phyloP scores from a whole-genome alignment of 1,140 invertebrate species.

The Cyrtorhinus lividipennis region DNA sequence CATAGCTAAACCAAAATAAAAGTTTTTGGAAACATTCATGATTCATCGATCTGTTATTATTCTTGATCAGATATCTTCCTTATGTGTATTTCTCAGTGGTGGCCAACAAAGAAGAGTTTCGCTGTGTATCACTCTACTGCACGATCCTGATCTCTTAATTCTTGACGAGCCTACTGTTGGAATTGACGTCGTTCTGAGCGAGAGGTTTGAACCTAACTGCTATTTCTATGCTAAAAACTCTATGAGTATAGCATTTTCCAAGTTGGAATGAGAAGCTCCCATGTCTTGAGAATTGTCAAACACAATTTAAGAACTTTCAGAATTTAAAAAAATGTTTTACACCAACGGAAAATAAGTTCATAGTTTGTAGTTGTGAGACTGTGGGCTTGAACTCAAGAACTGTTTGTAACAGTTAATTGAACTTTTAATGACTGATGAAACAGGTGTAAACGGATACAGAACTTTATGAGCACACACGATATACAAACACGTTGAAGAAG shows the following conservation, averaged over 20 bases:
- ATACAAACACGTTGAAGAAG: too few relatives aligned
- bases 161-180: constrained; percentile 87
- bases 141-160: constrained; percentile 74
- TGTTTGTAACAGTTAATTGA: too few relatives aligned
- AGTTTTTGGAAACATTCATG: too few relatives aligned
- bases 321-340: background rate
- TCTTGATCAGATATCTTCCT: constrained; percentile 33
- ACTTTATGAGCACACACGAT: too few relatives aligned
- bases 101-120: constrained; percentile 77
- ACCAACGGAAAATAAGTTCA: too few relatives aligned
- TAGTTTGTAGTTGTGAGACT: too few relatives aligned
- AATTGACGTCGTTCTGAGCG: constrained; percentile 71
- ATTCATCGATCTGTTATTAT: constrained; percentile 70
- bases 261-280: constrained; percentile 26
- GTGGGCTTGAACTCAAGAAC: too few relatives aligned
- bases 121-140: constrained; percentile 68
- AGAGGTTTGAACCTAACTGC: constrained; percentile 39
- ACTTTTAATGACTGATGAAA: too few relatives aligned
- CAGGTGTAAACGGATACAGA: too few relatives aligned
- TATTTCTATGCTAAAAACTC: background rate
- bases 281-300: constrained; percentile 35
- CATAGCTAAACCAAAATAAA: background rate
- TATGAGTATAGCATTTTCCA: background rate
- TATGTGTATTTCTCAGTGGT: constrained; percentile 49
- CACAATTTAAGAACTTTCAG: constrained; percentile 6